Conservation (phyloP, 2,888 invertebrate species). For the Phortica magna region DNA sequence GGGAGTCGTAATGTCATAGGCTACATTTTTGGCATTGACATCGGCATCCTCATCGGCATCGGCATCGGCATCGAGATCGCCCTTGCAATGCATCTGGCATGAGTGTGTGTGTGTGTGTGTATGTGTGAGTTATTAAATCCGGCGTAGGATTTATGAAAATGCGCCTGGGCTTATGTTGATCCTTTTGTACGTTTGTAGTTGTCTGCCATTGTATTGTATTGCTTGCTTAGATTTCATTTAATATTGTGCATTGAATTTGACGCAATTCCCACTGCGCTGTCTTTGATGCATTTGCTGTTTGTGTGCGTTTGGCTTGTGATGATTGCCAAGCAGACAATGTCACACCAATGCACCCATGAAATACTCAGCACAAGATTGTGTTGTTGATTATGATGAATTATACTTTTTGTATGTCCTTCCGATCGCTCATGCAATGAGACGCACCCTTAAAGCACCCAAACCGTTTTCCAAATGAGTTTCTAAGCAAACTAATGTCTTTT, state of each 20-base stretch:
- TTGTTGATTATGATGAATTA: slow-evolving; percentile 18
- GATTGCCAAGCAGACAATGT: not conserved
- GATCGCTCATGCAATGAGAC: not conserved
- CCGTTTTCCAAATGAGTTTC: not conserved
- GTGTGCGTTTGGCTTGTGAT: not conserved
- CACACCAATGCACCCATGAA: not conserved
- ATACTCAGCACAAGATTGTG: not conserved
- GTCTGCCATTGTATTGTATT: not conserved
- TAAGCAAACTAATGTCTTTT: not conserved
- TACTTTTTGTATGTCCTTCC: not conserved
- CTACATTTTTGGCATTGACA: not conserved
- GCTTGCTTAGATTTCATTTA: slow-evolving; percentile 8
- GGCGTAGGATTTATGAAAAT: slow-evolving; percentile 1
- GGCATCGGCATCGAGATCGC: not conserved
- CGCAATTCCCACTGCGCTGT: not conserved
- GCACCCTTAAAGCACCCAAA: not conserved
- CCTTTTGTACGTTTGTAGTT: not conserved
- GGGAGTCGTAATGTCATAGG: not conserved
- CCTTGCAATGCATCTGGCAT: slow-evolving; percentile 2
- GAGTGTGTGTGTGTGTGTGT: slow-evolving; percentile 23
- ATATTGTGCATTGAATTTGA: slow-evolving; percentile 13
- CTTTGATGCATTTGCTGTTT: slow-evolving; percentile 5
- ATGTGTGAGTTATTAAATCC: not conserved
- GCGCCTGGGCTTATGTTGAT: not conserved
- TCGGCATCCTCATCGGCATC: not conserved